phyloP scores from a whole-genome alignment of 2,888 invertebrate species.

The Agrotis puta region DNA sequence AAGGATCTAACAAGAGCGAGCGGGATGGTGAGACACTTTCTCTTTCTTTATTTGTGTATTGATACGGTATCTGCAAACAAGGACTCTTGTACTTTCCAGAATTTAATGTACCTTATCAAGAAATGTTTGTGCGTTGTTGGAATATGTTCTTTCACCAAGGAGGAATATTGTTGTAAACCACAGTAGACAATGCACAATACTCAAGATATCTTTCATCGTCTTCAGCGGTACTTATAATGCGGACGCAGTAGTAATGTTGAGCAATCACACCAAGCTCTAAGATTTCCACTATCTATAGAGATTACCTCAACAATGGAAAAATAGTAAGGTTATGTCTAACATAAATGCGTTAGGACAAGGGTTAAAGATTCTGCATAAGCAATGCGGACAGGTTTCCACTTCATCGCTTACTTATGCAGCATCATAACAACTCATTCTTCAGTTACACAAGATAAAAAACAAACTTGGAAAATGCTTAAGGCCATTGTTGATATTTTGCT shows the following conservation, averaged over 20 bases:
- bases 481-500: slow-evolving; percentile 12
- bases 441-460: slow-evolving; percentile 22
- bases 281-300: background rate
- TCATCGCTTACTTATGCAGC: slow-evolving; percentile 1
- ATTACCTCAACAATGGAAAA: background rate
- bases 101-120: slow-evolving; percentile 31
- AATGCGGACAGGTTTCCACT: slow-evolving; percentile 26
- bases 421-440: slow-evolving; percentile 16
- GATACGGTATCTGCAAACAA: slow-evolving; percentile 53
- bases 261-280: too few species aligned
- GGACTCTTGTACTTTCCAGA: slow-evolving; percentile 30
- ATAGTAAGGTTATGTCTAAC: background rate
- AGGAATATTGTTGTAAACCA: background rate
- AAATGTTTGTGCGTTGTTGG: slow-evolving; percentile 20
- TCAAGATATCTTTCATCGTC: background rate
- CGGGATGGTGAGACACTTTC: slow-evolving; percentile 47
- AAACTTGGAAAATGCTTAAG: slow-evolving; percentile 10
- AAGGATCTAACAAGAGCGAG: slow-evolving; percentile 36
- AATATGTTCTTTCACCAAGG: slow-evolving; percentile 21
- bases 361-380: slow-evolving; percentile 19
- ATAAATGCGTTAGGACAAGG: background rate
- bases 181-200: background rate
- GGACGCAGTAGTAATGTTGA: background rate
- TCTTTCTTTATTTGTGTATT: slow-evolving; percentile 58
- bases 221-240: background rate